Conservation (phyloP, 2,113 vertebrate genomes). For the Pyxicephalus adspersus region DNA sequence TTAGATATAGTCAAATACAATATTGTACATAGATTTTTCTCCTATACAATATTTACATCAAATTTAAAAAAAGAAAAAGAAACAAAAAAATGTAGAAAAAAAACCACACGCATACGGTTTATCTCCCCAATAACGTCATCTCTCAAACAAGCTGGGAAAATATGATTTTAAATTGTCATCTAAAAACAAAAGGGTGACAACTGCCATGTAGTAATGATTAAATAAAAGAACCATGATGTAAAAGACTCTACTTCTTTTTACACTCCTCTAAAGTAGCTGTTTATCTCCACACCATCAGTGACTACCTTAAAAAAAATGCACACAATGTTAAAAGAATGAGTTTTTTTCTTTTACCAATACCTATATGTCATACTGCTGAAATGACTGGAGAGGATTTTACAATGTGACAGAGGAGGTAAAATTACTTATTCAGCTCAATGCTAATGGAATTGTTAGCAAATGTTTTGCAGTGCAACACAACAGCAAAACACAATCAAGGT, state of each 20-base stretch:
- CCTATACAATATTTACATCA: conserved; percentile 62
- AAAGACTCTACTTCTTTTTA: conserved; percentile 32
- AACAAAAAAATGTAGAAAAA: neutral
- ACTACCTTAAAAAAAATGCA: conserved; percentile 1
- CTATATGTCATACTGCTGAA: neutral
- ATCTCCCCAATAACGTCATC: conserved; percentile 37
- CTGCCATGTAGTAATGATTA: conserved; percentile 42
- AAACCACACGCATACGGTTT: conserved; percentile 42
- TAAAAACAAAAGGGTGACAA: conserved; percentile 38
- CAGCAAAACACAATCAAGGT: conserved; percentile 13
- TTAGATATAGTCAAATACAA: conserved; percentile 64
- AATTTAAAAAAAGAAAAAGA: conserved; percentile 45
- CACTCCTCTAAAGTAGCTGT: neutral
- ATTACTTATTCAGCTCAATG: neutral
- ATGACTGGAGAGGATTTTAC: neutral
- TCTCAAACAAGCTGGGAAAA: conserved; percentile 37
- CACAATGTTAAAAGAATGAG: neutral
- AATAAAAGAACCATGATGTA: conserved; percentile 45
- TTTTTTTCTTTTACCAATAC: neutral
- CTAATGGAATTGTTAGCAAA: conserved; percentile 11
- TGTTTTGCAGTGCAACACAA: neutral
- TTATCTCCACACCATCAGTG: neutral
- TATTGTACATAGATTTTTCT: conserved; percentile 63
- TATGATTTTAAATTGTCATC: conserved; percentile 24
- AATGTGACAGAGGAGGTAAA: neutral